Percentiles rank a stretch among this genome's conserved stretches.
These are phyloP conservation scores for Galeopterus variegatus DNA, from an alignment of 2,113 vertebrate species.

Conservation along the genomic window DNA sequence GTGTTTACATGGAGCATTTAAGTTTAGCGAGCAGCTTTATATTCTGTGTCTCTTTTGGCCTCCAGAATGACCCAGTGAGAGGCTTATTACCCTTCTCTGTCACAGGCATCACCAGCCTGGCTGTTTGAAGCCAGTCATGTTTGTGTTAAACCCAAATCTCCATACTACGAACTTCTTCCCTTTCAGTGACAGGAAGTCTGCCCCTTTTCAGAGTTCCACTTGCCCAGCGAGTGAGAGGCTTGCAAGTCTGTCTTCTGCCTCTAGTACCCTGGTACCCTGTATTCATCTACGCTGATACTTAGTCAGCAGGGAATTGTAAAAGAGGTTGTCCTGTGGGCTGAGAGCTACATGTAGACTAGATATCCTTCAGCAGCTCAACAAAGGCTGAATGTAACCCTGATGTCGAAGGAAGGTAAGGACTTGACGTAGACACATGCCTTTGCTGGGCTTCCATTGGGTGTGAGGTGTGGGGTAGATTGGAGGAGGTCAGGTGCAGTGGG, in stretches of 20 bases:
- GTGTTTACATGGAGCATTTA: fast-evolving
- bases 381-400: neutral
- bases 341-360: neutral
- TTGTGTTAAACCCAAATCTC: neutral
- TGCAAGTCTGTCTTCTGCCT: neutral
- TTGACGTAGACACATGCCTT: fast-evolving
- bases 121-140: neutral
- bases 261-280: neutral
- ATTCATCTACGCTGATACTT: neutral
- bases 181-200: neutral
- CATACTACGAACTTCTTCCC: neutral
- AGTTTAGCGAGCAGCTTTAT: neutral
- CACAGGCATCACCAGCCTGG: neutral
- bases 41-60: neutral
- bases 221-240: neutral
- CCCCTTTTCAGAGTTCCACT: neutral
- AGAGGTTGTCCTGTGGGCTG: neutral
- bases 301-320: neutral
- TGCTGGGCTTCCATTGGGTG: fast-evolving
- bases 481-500: neutral
- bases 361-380: neutral
- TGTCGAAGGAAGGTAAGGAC: fast-evolving
- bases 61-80: fast-evolving
- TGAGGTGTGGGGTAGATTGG: fast-evolving
- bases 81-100: neutral